Conservation (phyloP, 1,140 invertebrate genomes). For the Apocrypta bakeri region DNA sequence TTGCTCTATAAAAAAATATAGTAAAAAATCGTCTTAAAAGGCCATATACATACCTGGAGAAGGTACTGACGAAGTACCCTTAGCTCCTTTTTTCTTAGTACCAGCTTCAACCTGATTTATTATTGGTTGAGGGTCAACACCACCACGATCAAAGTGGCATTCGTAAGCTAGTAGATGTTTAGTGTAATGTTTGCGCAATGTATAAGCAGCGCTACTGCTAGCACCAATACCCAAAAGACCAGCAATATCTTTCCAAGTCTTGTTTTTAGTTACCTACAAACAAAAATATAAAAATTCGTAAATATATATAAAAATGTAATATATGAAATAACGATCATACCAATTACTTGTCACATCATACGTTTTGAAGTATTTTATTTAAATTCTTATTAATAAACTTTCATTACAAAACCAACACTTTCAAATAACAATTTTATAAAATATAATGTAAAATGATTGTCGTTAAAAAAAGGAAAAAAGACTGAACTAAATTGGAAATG, state of each 20-base stretch:
- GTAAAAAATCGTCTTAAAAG: too few species aligned
- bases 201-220: constrained; percentile 97
- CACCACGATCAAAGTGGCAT: constrained; percentile 96
- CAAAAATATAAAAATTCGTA: not conserved
- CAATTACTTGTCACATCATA: too few species aligned
- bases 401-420: too few species aligned
- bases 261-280: constrained; percentile 95
- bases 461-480: too few species aligned
- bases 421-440: too few species aligned
- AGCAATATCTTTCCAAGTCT: constrained; percentile 99
- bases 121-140: constrained; percentile 95
- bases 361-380: too few species aligned
- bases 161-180: constrained; percentile 97
- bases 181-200: constrained; percentile 96
- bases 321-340: too few species aligned
- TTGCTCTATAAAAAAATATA: too few species aligned
- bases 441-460: too few species aligned
- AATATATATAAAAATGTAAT: not conserved
- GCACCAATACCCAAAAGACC: constrained; percentile 93
- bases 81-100: constrained; percentile 90
- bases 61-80: constrained; percentile 85
- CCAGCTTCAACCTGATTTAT: constrained; percentile 94
- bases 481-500: too few species aligned
- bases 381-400: too few species aligned
- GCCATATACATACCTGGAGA: constrained; percentile 83